A percentile compares a stretch with the other conserved stretches of the same genome.
Evolutionary conservation across 2,113 vertebrate species (phyloP).

Genomic region (Myrmecobius fasciatus): DNA sequence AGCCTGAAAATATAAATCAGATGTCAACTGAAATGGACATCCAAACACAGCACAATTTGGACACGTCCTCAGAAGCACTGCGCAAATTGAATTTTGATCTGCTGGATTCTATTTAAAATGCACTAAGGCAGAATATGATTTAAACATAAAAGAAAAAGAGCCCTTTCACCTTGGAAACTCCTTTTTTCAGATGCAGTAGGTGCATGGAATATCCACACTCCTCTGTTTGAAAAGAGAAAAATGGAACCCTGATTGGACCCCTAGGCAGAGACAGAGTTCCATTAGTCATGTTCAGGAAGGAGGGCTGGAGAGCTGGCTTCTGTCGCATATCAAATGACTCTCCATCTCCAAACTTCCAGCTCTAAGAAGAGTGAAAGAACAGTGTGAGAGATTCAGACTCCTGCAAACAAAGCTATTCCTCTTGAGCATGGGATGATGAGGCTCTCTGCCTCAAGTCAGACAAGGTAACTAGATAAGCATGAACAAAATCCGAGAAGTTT

Average conservation of each 20-base stretch:
- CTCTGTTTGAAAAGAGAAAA: conserved; percentile 23
- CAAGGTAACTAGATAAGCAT: conserved; percentile 24
- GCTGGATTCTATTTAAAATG: conserved; percentile 14
- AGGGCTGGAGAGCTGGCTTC: background rate
- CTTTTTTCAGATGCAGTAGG: conserved; percentile 2
- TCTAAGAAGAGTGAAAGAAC: conserved; percentile 35
- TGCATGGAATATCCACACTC: conserved; percentile 13
- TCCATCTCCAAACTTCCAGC: conserved; percentile 37
- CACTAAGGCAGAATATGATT: conserved; percentile 22
- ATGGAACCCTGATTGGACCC: conserved; percentile 26
- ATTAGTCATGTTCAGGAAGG: conserved; percentile 11
- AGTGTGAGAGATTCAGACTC: background rate
- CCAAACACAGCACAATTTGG: background rate
- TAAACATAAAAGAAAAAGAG: conserved; percentile 41
- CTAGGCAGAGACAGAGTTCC: conserved; percentile 44
- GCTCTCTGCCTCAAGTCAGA: background rate
- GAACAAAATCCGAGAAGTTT: conserved; percentile 10
- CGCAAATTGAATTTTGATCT: conserved; percentile 20
- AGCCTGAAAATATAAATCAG: background rate
- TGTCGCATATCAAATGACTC: conserved; percentile 50
- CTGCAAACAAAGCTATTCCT: background rate
- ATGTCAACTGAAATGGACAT: background rate
- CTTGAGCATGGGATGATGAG: background rate
- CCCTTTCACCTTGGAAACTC: conserved; percentile 26
- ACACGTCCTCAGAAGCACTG: conserved; percentile 15